These are phyloP conservation scores for Smittia aterrima DNA, from an alignment of 2,888 invertebrate genomes.

Conservation along the genomic window DNA sequence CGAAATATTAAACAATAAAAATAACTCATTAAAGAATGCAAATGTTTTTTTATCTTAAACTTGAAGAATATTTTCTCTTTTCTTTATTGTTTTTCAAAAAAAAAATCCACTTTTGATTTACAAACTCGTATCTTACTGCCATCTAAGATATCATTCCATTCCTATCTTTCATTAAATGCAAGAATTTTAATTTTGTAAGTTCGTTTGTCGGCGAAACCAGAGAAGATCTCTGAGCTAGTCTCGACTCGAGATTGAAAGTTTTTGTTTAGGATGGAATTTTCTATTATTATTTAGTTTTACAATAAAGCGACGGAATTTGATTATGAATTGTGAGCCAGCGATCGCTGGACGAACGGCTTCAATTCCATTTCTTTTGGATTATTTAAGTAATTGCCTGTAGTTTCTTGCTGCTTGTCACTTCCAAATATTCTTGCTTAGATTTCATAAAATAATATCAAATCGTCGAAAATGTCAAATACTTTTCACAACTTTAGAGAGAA, in stretches of 20 bases:
- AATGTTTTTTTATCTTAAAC: too few relatives aligned
- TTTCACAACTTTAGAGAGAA: not conserved
- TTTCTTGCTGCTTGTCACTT: not conserved
- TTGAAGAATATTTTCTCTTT: not conserved
- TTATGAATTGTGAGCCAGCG: not conserved
- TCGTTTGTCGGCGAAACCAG: not conserved
- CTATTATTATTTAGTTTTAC: conserved; percentile 12
- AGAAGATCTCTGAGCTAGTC: not conserved
- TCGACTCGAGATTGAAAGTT: not conserved
- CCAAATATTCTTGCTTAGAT: not conserved
- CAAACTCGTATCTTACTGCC: not conserved
- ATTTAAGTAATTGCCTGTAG: not conserved
- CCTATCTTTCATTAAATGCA: not conserved
- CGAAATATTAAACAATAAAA: not conserved
- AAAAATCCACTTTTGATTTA: not conserved
- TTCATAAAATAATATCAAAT: not conserved
- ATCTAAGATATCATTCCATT: not conserved
- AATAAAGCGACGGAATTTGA: conserved; percentile 13
- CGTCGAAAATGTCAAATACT: too few relatives aligned
- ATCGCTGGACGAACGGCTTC: not conserved
- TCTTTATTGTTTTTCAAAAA: conserved; percentile 3
- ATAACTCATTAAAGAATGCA: not conserved
- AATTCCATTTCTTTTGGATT: conserved; percentile 3
- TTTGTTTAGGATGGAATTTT: conserved; percentile 11
- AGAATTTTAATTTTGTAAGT: not conserved